Base-by-base conservation (phyloP, 64 coral and sea anemone genomes). In the Montipora cactus region DNA sequence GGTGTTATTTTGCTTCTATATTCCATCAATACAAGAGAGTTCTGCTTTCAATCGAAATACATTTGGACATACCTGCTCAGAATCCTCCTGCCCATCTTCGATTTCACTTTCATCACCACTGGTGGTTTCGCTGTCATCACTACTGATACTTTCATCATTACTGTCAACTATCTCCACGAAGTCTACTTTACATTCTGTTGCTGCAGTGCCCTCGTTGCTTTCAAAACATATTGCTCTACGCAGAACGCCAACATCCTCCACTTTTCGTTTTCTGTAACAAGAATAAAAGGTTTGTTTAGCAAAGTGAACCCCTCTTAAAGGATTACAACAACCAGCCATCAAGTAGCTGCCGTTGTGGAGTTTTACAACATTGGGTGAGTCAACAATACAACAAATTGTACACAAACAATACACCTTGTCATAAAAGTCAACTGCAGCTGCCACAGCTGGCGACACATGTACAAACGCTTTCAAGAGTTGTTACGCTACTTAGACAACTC, bases 171-270 rank as follows among this genome's bases (percentile, higher is more conserved):
- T 37, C 72, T 75, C 72, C 72, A 75, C 4, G 72, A 75, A 4
- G 20, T 75, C 72, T 75, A 21, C 18, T 75, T 23, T 23, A 25
- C 72, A 21, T 19, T 19, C 16, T 76, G 37, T 76, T 76, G 74
- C 28, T 76, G 46, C 74, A 47, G 74, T 76, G 44, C 28, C 25
- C 74, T 76, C 74, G 5, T 76, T 76, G 74, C 74, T 76, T 76
- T 76, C 74, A 10, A 76, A 76, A 76, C 74, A 76, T 76, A 76
- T 76, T 76, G 74, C 74, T 76, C 74, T 76, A 15, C 44, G 21
- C 1, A 76, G 9, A 44, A 76, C 44, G 74, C 37, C 28, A 46
- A 76, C 44, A 13, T 76, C 74, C 25, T 76, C 74, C 74, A 76
- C 74, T 46, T 47, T 76, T 47, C 75, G 2, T 25, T 25, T 25